phyloP scores from a whole-genome alignment of 2,113 vertebrate species.

The Cheirogaleus medius region DNA sequence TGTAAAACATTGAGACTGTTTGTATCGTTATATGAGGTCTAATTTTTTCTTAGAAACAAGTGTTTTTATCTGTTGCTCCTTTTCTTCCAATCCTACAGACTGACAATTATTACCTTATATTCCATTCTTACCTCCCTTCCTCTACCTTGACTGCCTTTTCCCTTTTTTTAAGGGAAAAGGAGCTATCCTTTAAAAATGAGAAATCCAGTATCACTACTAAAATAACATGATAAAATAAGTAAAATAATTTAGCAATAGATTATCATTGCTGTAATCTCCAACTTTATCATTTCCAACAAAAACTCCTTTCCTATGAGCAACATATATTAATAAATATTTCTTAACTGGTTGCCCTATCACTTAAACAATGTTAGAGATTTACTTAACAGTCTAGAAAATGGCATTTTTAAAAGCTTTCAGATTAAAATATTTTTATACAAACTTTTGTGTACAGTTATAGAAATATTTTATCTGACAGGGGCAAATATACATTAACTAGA shows the following conservation, averaged over 20 bases:
- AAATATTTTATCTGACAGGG: not conserved
- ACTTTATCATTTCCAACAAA: constrained; percentile 12
- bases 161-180: not conserved
- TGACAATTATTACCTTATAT: not conserved
- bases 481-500: not conserved
- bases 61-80: not conserved
- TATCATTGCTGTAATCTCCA: not conserved
- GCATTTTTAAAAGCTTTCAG: not conserved
- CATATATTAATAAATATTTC: not conserved
- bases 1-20: not conserved
- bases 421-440: not conserved
- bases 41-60: not conserved
- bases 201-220: constrained; percentile 8
- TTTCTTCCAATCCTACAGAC: not conserved
- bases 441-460: not conserved
- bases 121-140: not conserved
- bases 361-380: not conserved
- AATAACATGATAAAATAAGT: not conserved
- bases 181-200: not conserved
- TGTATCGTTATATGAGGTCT: not conserved
- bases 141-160: not conserved
- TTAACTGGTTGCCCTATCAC: not conserved
- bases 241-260: constrained; percentile 27
- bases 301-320: not conserved
- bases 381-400: constrained; percentile 12